phyloP scores from a whole-genome alignment of 2,113 vertebrate species.

The Gorsachius goisagi region DNA sequence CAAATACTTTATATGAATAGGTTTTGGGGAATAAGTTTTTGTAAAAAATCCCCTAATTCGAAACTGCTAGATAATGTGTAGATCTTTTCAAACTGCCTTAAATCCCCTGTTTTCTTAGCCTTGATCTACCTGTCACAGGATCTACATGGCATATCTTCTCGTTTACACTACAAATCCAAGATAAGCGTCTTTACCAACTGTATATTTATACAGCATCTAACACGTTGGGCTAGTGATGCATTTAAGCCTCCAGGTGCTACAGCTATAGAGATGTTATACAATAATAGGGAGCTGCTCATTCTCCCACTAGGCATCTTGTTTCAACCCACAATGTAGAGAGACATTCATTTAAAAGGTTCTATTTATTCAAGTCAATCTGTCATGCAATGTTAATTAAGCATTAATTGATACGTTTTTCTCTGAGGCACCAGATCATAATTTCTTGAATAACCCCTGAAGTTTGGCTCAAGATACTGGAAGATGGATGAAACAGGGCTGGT shows the following conservation, averaged over 20 bases:
- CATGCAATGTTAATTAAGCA: constrained; percentile 35
- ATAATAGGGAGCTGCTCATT: neutral
- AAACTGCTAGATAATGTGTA: neutral
- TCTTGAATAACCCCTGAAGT: neutral
- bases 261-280: neutral
- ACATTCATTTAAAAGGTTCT: neutral
- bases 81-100: neutral
- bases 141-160: neutral
- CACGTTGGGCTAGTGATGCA: neutral
- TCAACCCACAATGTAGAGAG: neutral
- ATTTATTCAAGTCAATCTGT: constrained; percentile 5
- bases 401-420: constrained; percentile 30
- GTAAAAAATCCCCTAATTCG: neutral
- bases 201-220: neutral
- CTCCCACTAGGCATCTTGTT: neutral
- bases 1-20: neutral
- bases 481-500: neutral
- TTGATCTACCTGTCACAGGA: neutral
- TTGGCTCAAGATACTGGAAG: neutral
- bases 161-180: constrained; percentile 33
- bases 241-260: neutral
- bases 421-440: neutral
- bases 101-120: neutral
- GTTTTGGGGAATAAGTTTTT: neutral
- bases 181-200: neutral